Evolutionary conservation across 2,797 vertebrate genomes (phyloP).

Genomic region (Sphenodon punctatus): DNA sequence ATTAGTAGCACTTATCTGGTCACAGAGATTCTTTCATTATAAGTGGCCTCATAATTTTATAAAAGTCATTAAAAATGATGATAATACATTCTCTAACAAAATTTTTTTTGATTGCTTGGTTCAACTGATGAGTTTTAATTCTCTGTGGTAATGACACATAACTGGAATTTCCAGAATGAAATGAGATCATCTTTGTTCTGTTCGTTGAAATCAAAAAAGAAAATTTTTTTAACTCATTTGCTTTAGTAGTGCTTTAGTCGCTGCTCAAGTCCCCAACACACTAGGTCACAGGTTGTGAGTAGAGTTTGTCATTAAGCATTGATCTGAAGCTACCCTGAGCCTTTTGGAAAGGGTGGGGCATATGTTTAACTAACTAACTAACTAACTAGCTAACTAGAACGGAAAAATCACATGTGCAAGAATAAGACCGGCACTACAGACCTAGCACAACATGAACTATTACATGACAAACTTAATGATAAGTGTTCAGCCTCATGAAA

Average conservation of each 20-base stretch:
- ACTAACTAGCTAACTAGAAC: no score
- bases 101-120: slow-evolving; percentile 48
- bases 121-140: slow-evolving; percentile 59
- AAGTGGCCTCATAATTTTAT: slow-evolving; percentile 53
- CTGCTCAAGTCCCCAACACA: slow-evolving; percentile 18
- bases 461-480: slow-evolving; percentile 23
- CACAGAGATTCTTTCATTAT: slow-evolving; percentile 52
- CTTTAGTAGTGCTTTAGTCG: slow-evolving; percentile 2
- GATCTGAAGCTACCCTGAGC: slow-evolving; percentile 55
- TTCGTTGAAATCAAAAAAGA: slow-evolving; percentile 29
- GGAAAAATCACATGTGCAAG: slow-evolving; percentile 43
- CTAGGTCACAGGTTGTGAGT: slow-evolving; percentile 34
- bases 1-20: slow-evolving; percentile 42
- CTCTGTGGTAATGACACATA: slow-evolving; percentile 41
- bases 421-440: slow-evolving; percentile 8
- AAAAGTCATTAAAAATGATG: slow-evolving; percentile 60
- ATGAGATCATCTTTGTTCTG: slow-evolving; percentile 42
- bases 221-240: slow-evolving; percentile 6
- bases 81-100: slow-evolving; percentile 43
- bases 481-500: slow-evolving; percentile 40
- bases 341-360: no score
- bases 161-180: slow-evolving; percentile 47
- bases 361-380: no score
- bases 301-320: slow-evolving; percentile 23
- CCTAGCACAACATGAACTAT: slow-evolving; percentile 19